Base-by-base conservation (phyloP, 2,888 invertebrate species). In the Uloborus plumipes region DNA sequence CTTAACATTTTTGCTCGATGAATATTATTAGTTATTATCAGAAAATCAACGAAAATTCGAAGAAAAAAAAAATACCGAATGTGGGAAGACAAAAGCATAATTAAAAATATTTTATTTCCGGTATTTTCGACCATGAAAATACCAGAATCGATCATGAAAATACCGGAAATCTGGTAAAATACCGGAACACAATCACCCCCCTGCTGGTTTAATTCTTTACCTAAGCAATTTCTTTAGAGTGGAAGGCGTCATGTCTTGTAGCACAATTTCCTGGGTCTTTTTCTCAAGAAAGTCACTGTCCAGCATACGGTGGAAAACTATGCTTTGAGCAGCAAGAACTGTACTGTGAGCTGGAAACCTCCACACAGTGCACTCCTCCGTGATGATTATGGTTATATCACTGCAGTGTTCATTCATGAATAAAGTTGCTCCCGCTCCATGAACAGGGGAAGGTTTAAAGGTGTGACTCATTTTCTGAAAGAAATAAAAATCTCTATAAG, bases 351-450 rank as follows among this genome's bases (percentile, higher is more conserved):
- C 83, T 22, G 83, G 83, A 55, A 83, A 83, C 14, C 83, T 47
- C 83, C 83, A 83, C 0, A 83, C 83, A 20, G 77, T 73, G 26
- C 83, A 83, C 26, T 83, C 83, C 18, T 83, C 83, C 16, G 83
- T 75, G 9, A 83, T 83, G 20, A 83, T 73, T 14, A 83, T 77
- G 15, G 83, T 83, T 26, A 83, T 83, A 22, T 83, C 83, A 67
- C 83, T 83, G 22, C 83, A 83, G 20, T 83, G 83, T 62, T 83
- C 83, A 73, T 83, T 83, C 83, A 83, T 83, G 20, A 83, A 83
- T n/a, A 83, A 55, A 20, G 83, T 83, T 14, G 83, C 83, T 58
- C 83, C 83, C 20, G 83, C 83, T 39, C 83, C 83, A 69, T 83
- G 83, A n/a, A 83, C 83, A 69, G 83, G 83, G 49, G 83, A 83